Conservation (phyloP, 1,140 invertebrate species). For the Sweltsa coloradensis region DNA sequence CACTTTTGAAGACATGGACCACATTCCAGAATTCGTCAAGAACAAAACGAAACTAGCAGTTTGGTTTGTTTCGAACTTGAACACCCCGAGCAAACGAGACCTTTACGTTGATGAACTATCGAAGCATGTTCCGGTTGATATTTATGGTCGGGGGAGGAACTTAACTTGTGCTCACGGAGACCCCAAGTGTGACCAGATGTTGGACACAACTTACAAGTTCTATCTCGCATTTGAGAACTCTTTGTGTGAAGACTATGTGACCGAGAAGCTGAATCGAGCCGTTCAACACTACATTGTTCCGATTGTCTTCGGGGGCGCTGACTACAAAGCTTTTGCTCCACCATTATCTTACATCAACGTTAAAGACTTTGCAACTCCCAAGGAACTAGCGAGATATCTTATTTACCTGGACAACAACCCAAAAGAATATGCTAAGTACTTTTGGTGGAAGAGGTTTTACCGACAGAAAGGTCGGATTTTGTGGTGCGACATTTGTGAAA, state of each 20-base stretch:
- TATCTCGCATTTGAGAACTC: conserved; percentile 31
- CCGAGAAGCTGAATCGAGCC: conserved; percentile 34
- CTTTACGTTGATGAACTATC: conserved; percentile 31
- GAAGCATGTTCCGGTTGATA: conserved; percentile 36
- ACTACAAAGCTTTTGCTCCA: conserved; percentile 17
- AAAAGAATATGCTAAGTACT: conserved; percentile 43
- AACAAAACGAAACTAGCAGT: too few species aligned
- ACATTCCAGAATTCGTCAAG: too few species aligned
- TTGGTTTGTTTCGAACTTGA: conserved; percentile 41
- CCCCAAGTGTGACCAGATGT: conserved; percentile 12
- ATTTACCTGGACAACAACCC: conserved; percentile 37
- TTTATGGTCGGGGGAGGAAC: conserved; percentile 37
- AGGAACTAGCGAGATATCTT: conserved; percentile 26
- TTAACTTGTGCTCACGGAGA: conserved; percentile 24
- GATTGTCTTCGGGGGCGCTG: conserved; percentile 19
- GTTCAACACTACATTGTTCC: conserved; percentile 24
- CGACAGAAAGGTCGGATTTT: too few species aligned
- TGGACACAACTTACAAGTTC: conserved; percentile 24
- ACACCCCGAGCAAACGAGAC: conserved; percentile 27
- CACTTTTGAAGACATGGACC: too few species aligned
- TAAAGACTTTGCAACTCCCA: conserved; percentile 21
- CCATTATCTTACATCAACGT: conserved; percentile 29
- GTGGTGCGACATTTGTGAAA: too few species aligned
- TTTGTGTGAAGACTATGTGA: conserved; percentile 34
- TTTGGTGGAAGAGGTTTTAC: conserved; percentile 53